phyloP scores from a whole-genome alignment of 1,140 invertebrate species.

The Bilobella aurantiaca region DNA sequence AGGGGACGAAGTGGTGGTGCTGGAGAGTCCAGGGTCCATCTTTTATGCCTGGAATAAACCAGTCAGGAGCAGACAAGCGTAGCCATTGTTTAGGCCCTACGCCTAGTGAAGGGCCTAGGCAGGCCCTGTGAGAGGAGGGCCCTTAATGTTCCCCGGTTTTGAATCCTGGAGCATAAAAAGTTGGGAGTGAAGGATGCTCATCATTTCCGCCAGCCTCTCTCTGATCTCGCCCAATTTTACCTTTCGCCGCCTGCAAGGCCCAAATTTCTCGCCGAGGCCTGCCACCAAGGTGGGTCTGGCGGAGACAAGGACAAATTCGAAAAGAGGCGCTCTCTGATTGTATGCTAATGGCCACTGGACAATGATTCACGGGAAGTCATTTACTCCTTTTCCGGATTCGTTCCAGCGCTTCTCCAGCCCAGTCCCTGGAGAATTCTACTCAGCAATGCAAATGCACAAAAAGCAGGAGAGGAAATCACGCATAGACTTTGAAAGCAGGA shows the following conservation, averaged over 20 bases:
- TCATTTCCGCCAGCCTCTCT: not conserved
- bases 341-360: not conserved
- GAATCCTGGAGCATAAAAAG: not conserved
- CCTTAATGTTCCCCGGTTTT: no score
- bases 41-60: conserved; percentile 5
- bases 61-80: conserved; percentile 4
- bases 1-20: not conserved
- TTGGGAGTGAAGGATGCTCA: not conserved
- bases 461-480: no score
- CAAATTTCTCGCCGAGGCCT: not conserved
- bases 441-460: not conserved
- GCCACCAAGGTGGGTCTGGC: not conserved
- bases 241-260: not conserved
- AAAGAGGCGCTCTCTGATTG: not conserved
- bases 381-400: not conserved
- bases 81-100: not conserved
- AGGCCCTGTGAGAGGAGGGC: no score
- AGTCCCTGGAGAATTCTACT: not conserved
- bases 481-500: no score
- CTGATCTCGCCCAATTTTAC: not conserved
- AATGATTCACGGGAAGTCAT: not conserved
- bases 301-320: not conserved
- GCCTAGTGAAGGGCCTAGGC: not conserved
- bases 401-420: not conserved
- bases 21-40: conserved; percentile 1